Evolutionary conservation across 2,113 vertebrate genomes (phyloP).

Genomic region (Amphilophus citrinellus): DNA sequence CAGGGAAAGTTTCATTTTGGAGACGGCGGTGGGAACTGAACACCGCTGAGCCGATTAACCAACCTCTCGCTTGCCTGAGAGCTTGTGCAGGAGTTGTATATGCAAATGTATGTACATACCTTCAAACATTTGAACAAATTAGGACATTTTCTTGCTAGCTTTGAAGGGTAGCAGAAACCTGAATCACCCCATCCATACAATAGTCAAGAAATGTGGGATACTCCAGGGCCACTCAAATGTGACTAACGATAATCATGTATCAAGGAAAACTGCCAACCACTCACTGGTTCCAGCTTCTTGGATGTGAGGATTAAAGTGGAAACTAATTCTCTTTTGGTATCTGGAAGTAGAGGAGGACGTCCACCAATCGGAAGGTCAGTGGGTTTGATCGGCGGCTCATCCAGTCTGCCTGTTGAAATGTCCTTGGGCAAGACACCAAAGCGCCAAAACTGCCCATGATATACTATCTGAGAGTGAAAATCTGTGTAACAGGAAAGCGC

Average conservation of each 20-base stretch:
- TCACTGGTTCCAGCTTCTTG: not conserved
- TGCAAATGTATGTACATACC: not conserved
- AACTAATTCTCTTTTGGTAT: constrained; percentile 6
- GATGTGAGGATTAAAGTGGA: not conserved
- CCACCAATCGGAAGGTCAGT: not conserved
- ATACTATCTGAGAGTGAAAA: not conserved
- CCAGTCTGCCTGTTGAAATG: not conserved
- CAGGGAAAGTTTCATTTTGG: constrained; percentile 48
- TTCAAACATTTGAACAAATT: not conserved
- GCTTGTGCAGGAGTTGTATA: constrained; percentile 4
- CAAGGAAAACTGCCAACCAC: not conserved
- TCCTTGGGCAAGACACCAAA: not conserved
- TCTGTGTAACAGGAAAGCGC: not conserved
- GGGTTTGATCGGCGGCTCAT: not conserved
- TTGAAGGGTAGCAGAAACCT: not conserved
- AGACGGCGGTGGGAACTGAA: constrained; percentile 50
- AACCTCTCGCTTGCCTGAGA: not conserved
- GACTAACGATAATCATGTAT: not conserved
- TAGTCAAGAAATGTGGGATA: not conserved
- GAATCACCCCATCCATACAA: not conserved
- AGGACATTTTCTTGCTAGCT: not conserved
- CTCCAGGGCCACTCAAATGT: not conserved
- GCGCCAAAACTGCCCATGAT: not conserved
- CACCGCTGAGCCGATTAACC: constrained; percentile 54
- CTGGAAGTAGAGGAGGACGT: not conserved